These are phyloP conservation scores for Anthoscopus minutus DNA, from an alignment of 2,113 vertebrate species.

Conservation along the genomic window DNA sequence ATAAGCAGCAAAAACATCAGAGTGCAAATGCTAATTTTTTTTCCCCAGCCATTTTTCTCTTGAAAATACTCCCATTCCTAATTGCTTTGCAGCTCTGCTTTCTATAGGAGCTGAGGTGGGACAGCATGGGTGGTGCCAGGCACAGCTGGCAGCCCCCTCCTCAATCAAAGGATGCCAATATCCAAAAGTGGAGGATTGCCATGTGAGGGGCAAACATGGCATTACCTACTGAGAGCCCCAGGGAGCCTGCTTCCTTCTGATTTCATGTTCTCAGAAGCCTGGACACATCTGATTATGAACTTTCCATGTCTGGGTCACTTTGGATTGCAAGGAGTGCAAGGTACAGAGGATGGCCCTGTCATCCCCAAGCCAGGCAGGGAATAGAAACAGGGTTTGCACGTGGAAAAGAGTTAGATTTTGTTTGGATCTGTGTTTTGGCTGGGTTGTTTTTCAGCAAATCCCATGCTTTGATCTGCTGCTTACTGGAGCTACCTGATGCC, in stretches of 20 bases:
- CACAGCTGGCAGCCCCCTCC: not conserved
- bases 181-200: not conserved
- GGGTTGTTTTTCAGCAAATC: not conserved
- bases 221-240: not conserved
- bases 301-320: not conserved
- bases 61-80: not conserved
- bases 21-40: conserved; percentile 6
- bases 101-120: fast-evolving
- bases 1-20: conserved; percentile 40
- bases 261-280: not conserved
- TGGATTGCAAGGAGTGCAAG: not conserved
- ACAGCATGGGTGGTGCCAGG: fast-evolving
- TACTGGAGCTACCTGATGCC: not conserved
- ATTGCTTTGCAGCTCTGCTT: conserved; percentile 2
- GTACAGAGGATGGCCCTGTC: not conserved
- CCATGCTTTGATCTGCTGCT: not conserved
- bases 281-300: not conserved
- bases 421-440: not conserved
- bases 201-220: not conserved
- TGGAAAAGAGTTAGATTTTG: not conserved
- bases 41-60: conserved; percentile 10
- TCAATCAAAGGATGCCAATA: not conserved
- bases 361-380: not conserved
- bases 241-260: not conserved
- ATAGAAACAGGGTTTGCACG: not conserved